Conservation (phyloP, 2,888 invertebrate genomes). For the Brachyptera putata region DNA sequence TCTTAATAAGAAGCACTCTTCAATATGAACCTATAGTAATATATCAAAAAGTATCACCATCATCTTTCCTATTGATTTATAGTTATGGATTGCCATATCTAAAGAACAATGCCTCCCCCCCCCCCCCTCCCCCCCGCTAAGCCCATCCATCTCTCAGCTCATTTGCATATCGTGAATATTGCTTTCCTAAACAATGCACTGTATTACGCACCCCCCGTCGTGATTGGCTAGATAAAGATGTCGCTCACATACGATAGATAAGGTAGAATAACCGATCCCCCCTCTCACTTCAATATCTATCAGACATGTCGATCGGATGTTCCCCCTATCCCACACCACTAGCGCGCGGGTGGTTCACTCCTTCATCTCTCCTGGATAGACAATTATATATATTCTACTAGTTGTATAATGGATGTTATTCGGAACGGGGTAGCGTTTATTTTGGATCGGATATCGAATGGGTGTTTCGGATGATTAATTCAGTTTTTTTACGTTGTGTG, state of each 20-base stretch:
- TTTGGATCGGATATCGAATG: no score
- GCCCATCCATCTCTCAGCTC: slow-evolving; percentile 10
- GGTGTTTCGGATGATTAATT: no score
- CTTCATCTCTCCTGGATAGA: no score
- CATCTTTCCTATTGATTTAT: background rate
- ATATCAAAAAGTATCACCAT: background rate
- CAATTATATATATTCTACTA: no score
- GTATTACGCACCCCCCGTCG: background rate
- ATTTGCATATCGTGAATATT: slow-evolving; percentile 29
- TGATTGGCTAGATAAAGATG: slow-evolving; percentile 5
- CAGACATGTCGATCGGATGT: no score
- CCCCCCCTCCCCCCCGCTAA: background rate
- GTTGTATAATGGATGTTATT: no score
- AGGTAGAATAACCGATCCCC: background rate
- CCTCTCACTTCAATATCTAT: no score
- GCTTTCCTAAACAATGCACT: slow-evolving; percentile 25
- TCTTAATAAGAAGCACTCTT: background rate
- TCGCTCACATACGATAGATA: background rate
- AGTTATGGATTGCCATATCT: background rate
- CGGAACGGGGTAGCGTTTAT: no score
- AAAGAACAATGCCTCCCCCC: background rate
- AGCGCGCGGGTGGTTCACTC: no score
- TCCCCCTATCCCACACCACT: no score
- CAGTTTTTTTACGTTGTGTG: no score
- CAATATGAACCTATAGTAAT: background rate